These are phyloP conservation scores for Drosophila rhopaloa DNA, from an alignment of 1,140 invertebrate species.

Conservation along the genomic window DNA sequence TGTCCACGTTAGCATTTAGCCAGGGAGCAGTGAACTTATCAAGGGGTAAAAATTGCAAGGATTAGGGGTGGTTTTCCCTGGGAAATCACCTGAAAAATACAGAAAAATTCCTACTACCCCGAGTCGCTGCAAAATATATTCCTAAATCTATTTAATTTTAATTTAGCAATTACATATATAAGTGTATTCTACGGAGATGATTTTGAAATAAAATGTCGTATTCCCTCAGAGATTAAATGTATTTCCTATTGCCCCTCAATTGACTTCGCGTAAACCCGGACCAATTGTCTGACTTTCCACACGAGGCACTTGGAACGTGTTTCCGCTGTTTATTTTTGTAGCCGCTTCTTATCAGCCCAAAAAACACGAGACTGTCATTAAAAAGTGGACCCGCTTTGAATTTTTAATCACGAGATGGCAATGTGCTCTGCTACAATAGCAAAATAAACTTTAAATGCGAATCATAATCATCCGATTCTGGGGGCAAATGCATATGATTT, in stretches of 20 bases:
- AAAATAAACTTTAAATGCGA: constrained; percentile 4
- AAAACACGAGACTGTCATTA: constrained; percentile 42
- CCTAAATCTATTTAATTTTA: constrained; percentile 18
- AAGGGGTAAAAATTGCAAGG: background rate
- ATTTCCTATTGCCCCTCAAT: background rate
- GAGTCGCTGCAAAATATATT: constrained; percentile 25
- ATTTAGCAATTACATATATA: constrained; percentile 6
- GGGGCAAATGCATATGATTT: background rate
- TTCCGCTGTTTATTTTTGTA: constrained; percentile 46
- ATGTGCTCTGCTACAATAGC: constrained; percentile 1
- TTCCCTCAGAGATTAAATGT: constrained; percentile 16
- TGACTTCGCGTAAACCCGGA: constrained; percentile 46
- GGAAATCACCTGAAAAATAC: constrained; percentile 6
- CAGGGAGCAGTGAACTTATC: constrained; percentile 1
- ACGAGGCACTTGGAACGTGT: constrained; percentile 19
- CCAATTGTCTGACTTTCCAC: background rate
- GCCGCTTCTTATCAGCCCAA: constrained; percentile 19
- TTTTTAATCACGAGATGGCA: constrained; percentile 32
- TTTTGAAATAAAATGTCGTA: constrained; percentile 40
- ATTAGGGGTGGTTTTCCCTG: constrained; percentile 11
- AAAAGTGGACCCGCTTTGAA: constrained; percentile 12
- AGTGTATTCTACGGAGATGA: constrained; percentile 21
- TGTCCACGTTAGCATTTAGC: constrained; percentile 44
- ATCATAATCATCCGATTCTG: background rate
- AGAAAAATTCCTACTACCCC: background rate